phyloP scores from a whole-genome alignment of 2,797 vertebrate species.

The Phyllotis vaccarum region DNA sequence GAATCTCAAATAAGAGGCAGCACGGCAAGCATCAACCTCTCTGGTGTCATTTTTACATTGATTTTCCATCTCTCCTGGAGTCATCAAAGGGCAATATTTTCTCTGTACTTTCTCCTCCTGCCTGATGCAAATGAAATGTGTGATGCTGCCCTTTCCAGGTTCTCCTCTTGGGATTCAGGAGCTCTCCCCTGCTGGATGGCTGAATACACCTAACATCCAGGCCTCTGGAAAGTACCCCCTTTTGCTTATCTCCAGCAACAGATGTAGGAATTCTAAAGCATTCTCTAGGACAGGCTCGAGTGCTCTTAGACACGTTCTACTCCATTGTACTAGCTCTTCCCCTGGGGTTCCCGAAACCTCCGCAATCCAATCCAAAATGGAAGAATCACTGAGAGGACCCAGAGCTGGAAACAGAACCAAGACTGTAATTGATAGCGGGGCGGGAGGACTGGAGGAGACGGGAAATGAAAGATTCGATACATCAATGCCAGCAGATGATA shows the following conservation, averaged over 20 bases:
- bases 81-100: neutral
- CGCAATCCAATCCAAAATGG: neutral
- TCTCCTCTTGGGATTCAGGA: neutral
- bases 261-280: neutral
- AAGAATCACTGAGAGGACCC: neutral
- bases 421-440: neutral
- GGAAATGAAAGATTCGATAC: neutral
- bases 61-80: neutral
- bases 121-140: neutral
- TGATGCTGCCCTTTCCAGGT: neutral
- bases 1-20: neutral
- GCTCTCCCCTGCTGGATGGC: neutral
- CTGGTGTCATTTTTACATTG: neutral
- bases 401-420: neutral
- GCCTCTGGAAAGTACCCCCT: neutral
- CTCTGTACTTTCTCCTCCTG: neutral
- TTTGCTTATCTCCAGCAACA: neutral
- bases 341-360: neutral
- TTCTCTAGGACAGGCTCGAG: neutral
- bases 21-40: neutral
- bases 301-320: neutral
- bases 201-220: neutral
- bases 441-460: neutral
- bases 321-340: neutral
- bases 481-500: rapidly evolving